phyloP scores from a whole-genome alignment of 2,797 vertebrate species.

The Orientallactaga sibirica region DNA sequence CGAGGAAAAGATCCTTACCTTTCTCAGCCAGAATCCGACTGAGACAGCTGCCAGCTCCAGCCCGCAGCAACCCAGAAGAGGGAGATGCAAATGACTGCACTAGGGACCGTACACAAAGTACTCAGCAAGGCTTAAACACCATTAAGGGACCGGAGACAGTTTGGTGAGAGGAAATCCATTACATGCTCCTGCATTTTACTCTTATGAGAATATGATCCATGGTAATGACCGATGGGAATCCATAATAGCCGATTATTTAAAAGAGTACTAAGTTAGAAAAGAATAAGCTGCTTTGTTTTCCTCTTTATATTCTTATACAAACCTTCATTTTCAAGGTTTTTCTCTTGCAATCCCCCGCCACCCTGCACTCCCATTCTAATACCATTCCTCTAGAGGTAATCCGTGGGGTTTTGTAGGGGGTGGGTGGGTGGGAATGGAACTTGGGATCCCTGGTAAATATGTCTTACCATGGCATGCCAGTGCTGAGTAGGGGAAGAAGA shows the following conservation, averaged over 20 bases:
- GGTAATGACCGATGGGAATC: not conserved
- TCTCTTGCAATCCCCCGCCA: not conserved
- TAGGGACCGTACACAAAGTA: constrained; percentile 88
- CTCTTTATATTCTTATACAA: not conserved
- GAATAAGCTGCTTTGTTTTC: constrained; percentile 38
- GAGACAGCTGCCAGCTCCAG: constrained; percentile 79
- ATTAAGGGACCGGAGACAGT: constrained; percentile 87
- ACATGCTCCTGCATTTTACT: constrained; percentile 1
- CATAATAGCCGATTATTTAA: not conserved
- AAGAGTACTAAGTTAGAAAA: constrained; percentile 14
- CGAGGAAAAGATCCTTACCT: constrained; percentile 86
- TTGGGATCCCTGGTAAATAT: not conserved
- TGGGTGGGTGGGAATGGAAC: not conserved
- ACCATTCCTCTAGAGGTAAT: not conserved
- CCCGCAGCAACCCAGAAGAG: constrained; percentile 59
- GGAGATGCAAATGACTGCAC: constrained; percentile 81
- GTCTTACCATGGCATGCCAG: not conserved
- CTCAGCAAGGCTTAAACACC: constrained; percentile 75
- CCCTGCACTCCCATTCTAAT: not conserved
- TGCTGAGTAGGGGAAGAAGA: not conserved
- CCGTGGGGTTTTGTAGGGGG: not conserved
- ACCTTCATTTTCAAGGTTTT: constrained; percentile 60
- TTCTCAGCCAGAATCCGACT: constrained; percentile 83
- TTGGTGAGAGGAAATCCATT: constrained; percentile 76
- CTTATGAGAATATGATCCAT: not conserved